Percentiles rank a stretch among this genome's conserved stretches.
Evolutionary conservation across 2,797 vertebrate species (phyloP).

Genomic region (Anisognathus igniventris): DNA sequence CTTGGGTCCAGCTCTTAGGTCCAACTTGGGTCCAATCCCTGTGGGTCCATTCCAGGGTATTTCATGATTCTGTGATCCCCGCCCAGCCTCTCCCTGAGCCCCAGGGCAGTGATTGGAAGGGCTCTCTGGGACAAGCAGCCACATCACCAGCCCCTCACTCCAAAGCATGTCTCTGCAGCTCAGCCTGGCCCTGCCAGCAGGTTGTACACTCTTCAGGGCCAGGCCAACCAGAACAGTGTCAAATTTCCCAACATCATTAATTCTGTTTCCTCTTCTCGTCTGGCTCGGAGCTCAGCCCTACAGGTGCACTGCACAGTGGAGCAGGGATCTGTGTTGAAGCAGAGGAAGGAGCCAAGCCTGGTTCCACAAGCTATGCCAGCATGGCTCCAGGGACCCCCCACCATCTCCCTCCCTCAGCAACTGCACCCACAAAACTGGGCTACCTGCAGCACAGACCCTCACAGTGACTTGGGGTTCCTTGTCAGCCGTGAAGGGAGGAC

Average conservation of each 20-base stretch:
- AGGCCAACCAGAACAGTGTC: neutral
- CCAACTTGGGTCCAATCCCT: neutral
- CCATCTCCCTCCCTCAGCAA: accelerated
- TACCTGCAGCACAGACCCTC: neutral
- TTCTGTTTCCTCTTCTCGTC: neutral
- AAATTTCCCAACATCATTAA: neutral
- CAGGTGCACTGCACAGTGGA: neutral
- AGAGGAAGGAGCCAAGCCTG: neutral
- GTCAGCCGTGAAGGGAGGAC: accelerated
- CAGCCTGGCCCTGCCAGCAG: neutral
- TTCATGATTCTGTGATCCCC: neutral
- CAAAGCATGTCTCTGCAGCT: neutral
- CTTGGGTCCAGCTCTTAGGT: neutral
- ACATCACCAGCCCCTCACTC: accelerated
- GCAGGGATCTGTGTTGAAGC: neutral
- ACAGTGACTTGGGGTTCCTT: accelerated
- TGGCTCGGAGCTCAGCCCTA: accelerated
- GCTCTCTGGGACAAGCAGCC: neutral
- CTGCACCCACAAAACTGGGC: accelerated
- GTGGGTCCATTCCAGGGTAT: neutral
- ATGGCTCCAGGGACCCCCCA: neutral
- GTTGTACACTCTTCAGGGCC: neutral
- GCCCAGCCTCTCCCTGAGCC: neutral
- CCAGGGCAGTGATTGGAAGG: neutral
- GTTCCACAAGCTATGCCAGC: accelerated